Base-by-base conservation (phyloP, 1,140 invertebrate species). In the Anastrepha ludens region DNA sequence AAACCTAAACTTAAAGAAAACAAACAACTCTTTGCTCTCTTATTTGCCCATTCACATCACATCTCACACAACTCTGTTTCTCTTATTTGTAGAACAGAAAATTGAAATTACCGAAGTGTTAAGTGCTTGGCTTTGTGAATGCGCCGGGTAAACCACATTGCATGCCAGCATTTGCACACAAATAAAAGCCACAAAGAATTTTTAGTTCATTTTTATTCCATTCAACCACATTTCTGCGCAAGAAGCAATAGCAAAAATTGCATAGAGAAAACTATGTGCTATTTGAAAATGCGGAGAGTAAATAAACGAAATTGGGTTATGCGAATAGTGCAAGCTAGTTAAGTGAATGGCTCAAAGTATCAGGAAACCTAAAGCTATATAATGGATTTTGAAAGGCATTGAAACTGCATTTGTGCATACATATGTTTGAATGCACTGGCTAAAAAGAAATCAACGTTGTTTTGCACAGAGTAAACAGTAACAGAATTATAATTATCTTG, bases 291-390 rank as follows among this genome's bases (percentile, higher is more conserved):
- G 17, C n/a, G 13, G 47, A 29, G 15, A 81, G 47, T 81, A 81
- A 81, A 81, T 81, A 81, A 55, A 81, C 47, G 17, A 81, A 81
- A 81, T 50, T 81, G 74, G 74, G 74, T 81, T 81, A 81, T 81
- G 4, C 47, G 74, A 58, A 81, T 50, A 81, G 47, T n/a, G 47
- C 47, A 81, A 0, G 60, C 13, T 67, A 39, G 74, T 81, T 81
- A 81, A 74, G 67, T 74, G 67, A 41, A 44, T 74, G 67, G 44
- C 13, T 74, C 50, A 55, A 29, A 29, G 29, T 29, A 29, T 29
- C 29, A 29, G 29, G 29, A 29, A 29, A 29, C 29, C 29, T 29
- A 29, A 29, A 29, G 29, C 29, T 29, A 29, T 29, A 29, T 29
- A 29, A 29, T 29, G 29, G 29, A 29, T 29, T 29, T 29, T 29